A percentile compares a stretch with the other conserved stretches of the same genome.
phyloP scores from a whole-genome alignment of 2,113 vertebrate genomes.

The Clupea harengus region DNA sequence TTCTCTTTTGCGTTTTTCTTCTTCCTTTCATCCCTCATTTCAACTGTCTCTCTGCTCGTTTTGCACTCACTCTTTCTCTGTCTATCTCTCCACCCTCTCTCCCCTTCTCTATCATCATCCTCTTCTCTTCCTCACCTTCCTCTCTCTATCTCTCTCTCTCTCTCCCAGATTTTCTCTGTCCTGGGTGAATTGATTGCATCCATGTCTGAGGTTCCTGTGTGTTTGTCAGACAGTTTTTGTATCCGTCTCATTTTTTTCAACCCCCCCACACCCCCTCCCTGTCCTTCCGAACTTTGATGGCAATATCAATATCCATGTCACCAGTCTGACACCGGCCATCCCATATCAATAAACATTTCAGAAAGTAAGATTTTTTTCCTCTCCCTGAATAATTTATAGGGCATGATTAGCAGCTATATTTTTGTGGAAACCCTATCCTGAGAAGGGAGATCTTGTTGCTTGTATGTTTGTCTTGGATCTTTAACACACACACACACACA shows the following conservation, averaged over 20 bases:
- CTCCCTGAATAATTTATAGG: slow-evolving; percentile 81
- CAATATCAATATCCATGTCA: slow-evolving; percentile 73
- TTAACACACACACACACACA: slow-evolving; percentile 70
- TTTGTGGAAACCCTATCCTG: slow-evolving; percentile 75
- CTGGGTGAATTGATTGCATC: slow-evolving; percentile 65
- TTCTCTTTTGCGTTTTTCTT: slow-evolving; percentile 36
- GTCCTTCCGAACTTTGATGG: slow-evolving; percentile 76
- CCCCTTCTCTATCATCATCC: background rate
- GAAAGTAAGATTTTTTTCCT: slow-evolving; percentile 74
- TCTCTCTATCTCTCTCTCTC: slow-evolving; percentile 32
- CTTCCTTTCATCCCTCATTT: slow-evolving; percentile 43
- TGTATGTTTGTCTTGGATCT: slow-evolving; percentile 74
- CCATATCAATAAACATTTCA: slow-evolving; percentile 84
- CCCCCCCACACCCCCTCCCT: slow-evolving; percentile 26
- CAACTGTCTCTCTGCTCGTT: slow-evolving; percentile 15
- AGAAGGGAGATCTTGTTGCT: slow-evolving; percentile 72
- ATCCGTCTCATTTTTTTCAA: slow-evolving; percentile 47
- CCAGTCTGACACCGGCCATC: slow-evolving; percentile 62
- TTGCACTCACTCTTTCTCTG: slow-evolving; percentile 29
- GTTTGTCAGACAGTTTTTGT: slow-evolving; percentile 51
- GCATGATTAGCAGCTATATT: slow-evolving; percentile 68
- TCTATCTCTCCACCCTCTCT: slow-evolving; percentile 30
- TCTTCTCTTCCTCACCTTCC: slow-evolving; percentile 40
- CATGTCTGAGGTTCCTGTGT: slow-evolving; percentile 48
- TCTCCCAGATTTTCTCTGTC: background rate